Percentiles rank a stretch among this genome's conserved stretches.
Evolutionary conservation across 1,140 invertebrate species (phyloP).

Genomic region (Drosophila erecta): DNA sequence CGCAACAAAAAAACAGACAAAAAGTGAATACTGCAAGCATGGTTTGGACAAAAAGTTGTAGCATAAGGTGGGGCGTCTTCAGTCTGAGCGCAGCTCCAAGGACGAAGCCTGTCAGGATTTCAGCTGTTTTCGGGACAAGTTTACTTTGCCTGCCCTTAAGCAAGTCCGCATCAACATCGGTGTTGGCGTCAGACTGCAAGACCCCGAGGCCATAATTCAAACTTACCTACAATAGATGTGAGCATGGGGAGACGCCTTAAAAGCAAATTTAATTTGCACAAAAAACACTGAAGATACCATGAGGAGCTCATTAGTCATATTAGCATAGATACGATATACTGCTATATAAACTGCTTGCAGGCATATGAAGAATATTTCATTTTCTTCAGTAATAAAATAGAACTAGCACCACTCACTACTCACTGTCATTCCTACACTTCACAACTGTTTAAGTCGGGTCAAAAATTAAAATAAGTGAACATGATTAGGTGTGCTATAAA

Average conservation of each 20-base stretch:
- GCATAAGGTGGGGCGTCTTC: conserved; percentile 56
- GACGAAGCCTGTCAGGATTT: conserved; percentile 55
- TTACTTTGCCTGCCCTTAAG: conserved; percentile 38
- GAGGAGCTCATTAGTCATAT: not conserved
- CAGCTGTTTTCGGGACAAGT: conserved; percentile 40
- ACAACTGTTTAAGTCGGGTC: not conserved
- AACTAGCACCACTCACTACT: conserved; percentile 1
- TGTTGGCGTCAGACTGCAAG: conserved; percentile 40
- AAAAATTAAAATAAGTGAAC: too few relatives aligned
- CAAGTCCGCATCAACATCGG: conserved; percentile 19
- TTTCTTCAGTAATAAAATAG: not conserved
- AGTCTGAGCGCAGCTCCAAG: conserved; percentile 49
- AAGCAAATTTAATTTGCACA: conserved; percentile 31
- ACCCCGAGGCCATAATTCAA: conserved; percentile 56
- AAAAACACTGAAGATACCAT: not conserved
- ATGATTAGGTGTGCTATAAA: too few relatives aligned
- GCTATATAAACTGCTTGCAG: not conserved
- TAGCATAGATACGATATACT: not conserved
- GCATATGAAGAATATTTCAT: not conserved
- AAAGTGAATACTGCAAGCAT: conserved; percentile 37
- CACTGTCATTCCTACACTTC: not conserved
- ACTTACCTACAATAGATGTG: conserved; percentile 31
- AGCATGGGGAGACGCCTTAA: not conserved
- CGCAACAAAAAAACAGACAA: conserved; percentile 15
- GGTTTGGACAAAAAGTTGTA: conserved; percentile 48